Percentiles rank a stretch among this genome's conserved stretches.
Evolutionary conservation across 2,113 vertebrate species (phyloP).

Genomic region (Choloepus hoffmanni): DNA sequence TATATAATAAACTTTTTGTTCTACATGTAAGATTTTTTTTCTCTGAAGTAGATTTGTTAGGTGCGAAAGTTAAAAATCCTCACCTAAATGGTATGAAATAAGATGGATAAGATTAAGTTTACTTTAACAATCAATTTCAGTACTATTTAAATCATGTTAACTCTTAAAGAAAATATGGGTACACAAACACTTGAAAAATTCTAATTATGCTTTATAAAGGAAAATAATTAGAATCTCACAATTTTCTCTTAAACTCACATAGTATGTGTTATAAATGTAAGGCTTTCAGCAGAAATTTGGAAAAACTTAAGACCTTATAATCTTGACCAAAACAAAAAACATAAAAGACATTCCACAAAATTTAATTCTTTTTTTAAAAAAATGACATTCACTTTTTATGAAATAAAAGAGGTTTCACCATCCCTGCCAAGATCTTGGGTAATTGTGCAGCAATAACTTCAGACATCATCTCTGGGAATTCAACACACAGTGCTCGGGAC

Average conservation of each 20-base stretch:
- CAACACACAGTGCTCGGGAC: conserved; percentile 95
- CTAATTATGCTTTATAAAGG: conserved; percentile 75
- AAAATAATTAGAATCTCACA: conserved; percentile 79
- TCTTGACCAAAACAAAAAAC: conserved; percentile 34
- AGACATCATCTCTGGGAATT: conserved; percentile 99
- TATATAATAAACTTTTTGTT: conserved; percentile 68
- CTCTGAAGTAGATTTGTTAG: conserved; percentile 58
- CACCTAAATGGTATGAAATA: conserved; percentile 77
- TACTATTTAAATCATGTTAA: conserved; percentile 69
- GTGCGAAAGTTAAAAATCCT: conserved; percentile 76
- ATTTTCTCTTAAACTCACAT: conserved; percentile 80
- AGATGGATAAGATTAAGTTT: conserved; percentile 70
- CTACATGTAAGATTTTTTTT: conserved; percentile 32
- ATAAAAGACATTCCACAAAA: conserved; percentile 67
- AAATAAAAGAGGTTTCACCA: conserved; percentile 98
- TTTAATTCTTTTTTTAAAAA: conserved; percentile 79
- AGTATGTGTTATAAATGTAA: conserved; percentile 83
- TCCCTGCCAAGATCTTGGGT: conserved; percentile 97
- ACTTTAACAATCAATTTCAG: conserved; percentile 61
- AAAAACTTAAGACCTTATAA: conserved; percentile 77
- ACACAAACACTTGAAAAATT: conserved; percentile 80
- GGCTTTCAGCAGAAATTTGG: conserved; percentile 78
- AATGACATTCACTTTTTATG: conserved; percentile 92
- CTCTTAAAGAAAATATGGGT: conserved; percentile 80
- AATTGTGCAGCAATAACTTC: conserved; percentile 98